Base-by-base conservation (phyloP, 2,888 invertebrate species). In the Meloe dianella region DNA sequence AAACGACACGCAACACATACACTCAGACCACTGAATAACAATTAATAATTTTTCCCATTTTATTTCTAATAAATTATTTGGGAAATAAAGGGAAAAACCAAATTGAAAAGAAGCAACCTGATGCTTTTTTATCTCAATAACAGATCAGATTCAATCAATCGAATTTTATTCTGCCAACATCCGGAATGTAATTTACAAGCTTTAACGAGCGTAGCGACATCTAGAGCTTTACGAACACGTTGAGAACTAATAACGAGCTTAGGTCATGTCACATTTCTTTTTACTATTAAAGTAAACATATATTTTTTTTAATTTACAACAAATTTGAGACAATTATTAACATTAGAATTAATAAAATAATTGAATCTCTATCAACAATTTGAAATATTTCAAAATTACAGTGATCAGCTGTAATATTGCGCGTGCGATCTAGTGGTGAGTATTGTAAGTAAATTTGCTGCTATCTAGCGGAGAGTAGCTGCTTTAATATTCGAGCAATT, bases 1-100 rank as follows among this genome's bases (percentile, higher is more conserved):
- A 73, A 74, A 74, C 75, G 77, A 77, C 82, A 82, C 80, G 82
- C 82, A 79, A 82, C 78, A 74, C 71, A 73, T n/a, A n/a, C n/a
- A n/a, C n/a, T n/a, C n/a, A n/a, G n/a, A n/a, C 73, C 71, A 73
- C 74, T 75, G 73, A 75, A 74, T 54, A 54, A 7, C 35, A 41
- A 41, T 41, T 41, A 51, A 51, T 51, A 51, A 9, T 20, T 10
- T 5, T 12, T 24, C 2, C 22, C 51, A 22, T 3, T 5, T 22
- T 22, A 47, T 22, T 1, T 10, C 10, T 22, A 2, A 51, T 22
- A 8, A 51, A 51, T 51, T 51, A 20, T 51, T 20, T 3, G 2
- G 1, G 24, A 51, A 51, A 51, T 51, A 22, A 51, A 2, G 3
- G 24, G 5, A n/a, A n/a, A 47, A 47, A 35, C 35, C 14, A 12